phyloP scores from a whole-genome alignment of 1,140 invertebrate genomes.

The Ptiloglossa arizonensis region DNA sequence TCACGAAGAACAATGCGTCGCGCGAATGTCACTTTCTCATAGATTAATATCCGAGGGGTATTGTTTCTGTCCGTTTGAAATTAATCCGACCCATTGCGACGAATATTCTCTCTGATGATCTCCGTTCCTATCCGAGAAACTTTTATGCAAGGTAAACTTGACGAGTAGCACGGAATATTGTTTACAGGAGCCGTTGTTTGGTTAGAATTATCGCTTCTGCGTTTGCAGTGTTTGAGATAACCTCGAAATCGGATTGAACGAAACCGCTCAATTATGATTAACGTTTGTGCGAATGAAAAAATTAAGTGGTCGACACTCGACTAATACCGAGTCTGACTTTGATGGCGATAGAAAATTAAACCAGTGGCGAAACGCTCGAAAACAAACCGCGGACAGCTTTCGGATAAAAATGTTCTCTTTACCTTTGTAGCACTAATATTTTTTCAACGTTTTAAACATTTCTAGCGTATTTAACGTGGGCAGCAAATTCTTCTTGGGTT shows the following conservation, averaged over 20 bases:
- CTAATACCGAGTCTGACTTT: too few species aligned
- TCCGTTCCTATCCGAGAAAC: not conserved
- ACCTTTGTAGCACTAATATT: too few species aligned
- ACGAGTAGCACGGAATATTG: not conserved
- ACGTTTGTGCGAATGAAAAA: conserved; percentile 12
- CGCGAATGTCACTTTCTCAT: not conserved
- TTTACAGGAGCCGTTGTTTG: not conserved
- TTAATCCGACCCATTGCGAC: not conserved
- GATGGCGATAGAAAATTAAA: too few species aligned
- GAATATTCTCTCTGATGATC: not conserved
- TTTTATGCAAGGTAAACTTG: conserved; percentile 1
- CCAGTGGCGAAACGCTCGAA: too few species aligned
- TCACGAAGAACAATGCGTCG: not conserved
- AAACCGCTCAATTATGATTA: not conserved
- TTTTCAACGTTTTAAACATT: too few species aligned
- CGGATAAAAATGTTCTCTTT: too few species aligned
- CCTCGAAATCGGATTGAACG: not conserved
- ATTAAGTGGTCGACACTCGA: too few species aligned
- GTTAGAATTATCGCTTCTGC: not conserved
- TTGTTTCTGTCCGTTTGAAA: not conserved
- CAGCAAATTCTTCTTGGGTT: too few species aligned
- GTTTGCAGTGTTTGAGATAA: not conserved
- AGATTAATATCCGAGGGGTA: not conserved
- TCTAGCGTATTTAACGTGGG: too few species aligned
- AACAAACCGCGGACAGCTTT: too few species aligned